Evolutionary conservation across 2,113 vertebrate species (phyloP).

Genomic region (Anhinga rufa): DNA sequence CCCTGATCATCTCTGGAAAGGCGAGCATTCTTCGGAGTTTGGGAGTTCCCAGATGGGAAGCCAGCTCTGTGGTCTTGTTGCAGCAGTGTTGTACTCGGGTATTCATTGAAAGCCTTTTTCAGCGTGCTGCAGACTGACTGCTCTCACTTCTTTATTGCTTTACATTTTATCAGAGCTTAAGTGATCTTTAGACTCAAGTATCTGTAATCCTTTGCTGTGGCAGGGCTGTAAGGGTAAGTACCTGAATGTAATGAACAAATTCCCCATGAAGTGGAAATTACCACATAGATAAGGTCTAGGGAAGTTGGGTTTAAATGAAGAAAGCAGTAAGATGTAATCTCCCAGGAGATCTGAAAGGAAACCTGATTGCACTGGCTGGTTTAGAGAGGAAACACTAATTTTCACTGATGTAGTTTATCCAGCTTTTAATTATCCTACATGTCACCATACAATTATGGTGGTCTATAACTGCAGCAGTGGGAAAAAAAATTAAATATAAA

Average conservation of each 20-base stretch:
- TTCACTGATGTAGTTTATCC: background rate
- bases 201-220: background rate
- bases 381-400: background rate
- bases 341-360: constrained; percentile 4
- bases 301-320: constrained; percentile 1
- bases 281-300: background rate
- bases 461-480: background rate
- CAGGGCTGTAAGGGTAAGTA: background rate
- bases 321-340: background rate
- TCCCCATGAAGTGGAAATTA: constrained; percentile 12
- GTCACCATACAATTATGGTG: background rate
- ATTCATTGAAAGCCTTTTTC: background rate
- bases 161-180: background rate
- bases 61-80: background rate
- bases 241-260: background rate
- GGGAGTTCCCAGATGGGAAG: background rate
- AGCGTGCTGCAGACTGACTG: background rate
- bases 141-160: background rate
- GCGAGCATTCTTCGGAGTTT: background rate
- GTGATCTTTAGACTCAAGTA: background rate
- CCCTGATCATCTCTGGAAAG: background rate
- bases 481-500: background rate
- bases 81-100: background rate
- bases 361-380: background rate
- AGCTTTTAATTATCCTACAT: background rate